phyloP scores from a whole-genome alignment of 2,888 invertebrate species.

The Eupithecia subumbrata region DNA sequence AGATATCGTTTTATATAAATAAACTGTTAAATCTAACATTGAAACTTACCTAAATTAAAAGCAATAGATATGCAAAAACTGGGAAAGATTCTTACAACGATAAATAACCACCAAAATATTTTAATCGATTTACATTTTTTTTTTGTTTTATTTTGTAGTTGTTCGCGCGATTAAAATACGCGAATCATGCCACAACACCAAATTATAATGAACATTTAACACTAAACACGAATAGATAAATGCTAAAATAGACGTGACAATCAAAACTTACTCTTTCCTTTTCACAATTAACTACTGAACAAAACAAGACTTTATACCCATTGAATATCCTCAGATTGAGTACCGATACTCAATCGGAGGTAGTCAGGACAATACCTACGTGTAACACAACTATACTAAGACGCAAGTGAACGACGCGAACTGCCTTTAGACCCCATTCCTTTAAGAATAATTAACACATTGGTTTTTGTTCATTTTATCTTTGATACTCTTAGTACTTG shows the following conservation, averaged over 20 bases:
- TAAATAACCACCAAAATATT: conserved; percentile 57
- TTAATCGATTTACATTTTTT: conserved; percentile 33
- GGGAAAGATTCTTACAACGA: conserved; percentile 59
- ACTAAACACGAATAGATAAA: conserved; percentile 38
- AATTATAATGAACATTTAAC: conserved; percentile 30
- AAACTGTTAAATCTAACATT: conserved; percentile 43
- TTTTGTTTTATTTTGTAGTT: conserved; percentile 23
- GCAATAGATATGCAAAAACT: conserved; percentile 50
- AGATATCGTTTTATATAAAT: conserved; percentile 35
- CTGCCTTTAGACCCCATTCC: not conserved
- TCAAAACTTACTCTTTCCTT: not conserved
- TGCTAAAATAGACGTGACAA: conserved; percentile 34
- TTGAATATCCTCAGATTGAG: not conserved
- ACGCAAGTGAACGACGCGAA: not conserved
- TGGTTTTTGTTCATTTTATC: not conserved
- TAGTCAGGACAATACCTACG: not conserved
- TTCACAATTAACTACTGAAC: not conserved
- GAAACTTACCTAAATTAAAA: conserved; percentile 43
- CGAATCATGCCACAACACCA: conserved; percentile 25
- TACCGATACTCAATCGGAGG: not conserved
- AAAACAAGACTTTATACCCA: not conserved
- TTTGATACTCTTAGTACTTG: not conserved
- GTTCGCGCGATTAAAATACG: conserved; percentile 18
- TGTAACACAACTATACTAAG: not conserved
- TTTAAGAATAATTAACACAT: not conserved